Evolutionary conservation across 2,113 vertebrate genomes (phyloP), one percentile per base, ranked within the genome.

Genomic region (Tretioscincus oriximinensis): DNA sequence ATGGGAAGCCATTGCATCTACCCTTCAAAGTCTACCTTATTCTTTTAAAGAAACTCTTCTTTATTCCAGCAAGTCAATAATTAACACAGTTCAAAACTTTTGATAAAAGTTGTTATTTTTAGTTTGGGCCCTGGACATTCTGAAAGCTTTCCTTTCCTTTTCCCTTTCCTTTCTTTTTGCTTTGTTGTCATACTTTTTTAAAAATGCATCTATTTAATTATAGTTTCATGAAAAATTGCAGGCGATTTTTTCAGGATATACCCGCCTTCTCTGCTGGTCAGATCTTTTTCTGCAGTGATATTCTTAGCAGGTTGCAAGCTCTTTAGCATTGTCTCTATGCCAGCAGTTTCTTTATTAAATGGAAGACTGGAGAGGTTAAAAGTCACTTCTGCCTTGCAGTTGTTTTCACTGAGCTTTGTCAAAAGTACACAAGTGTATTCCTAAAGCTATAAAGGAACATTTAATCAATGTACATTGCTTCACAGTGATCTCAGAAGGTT

Each of bases 251-350:
- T 92, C 87, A 92, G 86, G 90, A 94, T 94, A 89, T 90, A 86
- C 35, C 2, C 90, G 91, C 83, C 87, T 83, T 82, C 90, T 93
- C 93, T 90, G 93, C 94, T 91, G 92, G 84, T 85, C 87, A 86
- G 84, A 91, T 92, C 90, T 95, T 92, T 88, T 94, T 92, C 89
- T 88, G 86, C 88, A 94, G 90, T 92, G 91, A 87, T 88, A 93
- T 80, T 89, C 82, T 87, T 41, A 85, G 85, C 88, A 89, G 88
- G 83, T 87, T 91, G 85, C 86, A 87, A 81, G 89, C 90, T 93
- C 82, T 88, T 41, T 90, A 90, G 79, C 69, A 28, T 66, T 79
- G 77, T 69, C 88, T 91, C 90, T 90, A 88, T 93, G 92, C 92
- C 94, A 94, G 91, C 87, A 90, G 78, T 89, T 85, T 83, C 86